Evolutionary conservation across 2,888 invertebrate genomes (phyloP), one percentile per base, ranked within the genome.

Genomic region (Oxycera nigricornis): DNA sequence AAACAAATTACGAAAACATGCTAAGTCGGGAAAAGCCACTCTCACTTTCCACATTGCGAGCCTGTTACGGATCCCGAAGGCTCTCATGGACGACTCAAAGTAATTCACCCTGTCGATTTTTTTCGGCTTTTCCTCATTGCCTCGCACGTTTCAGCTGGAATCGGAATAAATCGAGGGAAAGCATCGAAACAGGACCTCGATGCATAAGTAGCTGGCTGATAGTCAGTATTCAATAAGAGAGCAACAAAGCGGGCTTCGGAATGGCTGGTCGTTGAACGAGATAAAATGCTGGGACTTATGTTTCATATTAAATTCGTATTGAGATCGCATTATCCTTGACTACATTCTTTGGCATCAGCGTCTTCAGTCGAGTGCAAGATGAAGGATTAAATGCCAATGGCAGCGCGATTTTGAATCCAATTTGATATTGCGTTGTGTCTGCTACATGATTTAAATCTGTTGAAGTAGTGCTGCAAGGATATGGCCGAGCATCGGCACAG

Each of bases 1-100:
- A 80, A 80, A 80, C 79, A 80, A 80, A 80, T 80, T 80, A 80
- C 79, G 80, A 80, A 80, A 80, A 79, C 79, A 80, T 80, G 79
- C 79, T 79, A 79, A 79, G 78, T 80, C 78, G 79, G 79, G 78
- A 78, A 79, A 79, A 72, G 74, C 73, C 20, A 73, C 73, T 41
- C 28, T 52, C 46, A 22, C n/a, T 41, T 28, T 24, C 41, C 4
- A 30, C 20, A 35, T 7, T 9, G 62, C 28, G 46, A 41, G 52
- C 46, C 68, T 24, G 24, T 68, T 68, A 50, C 68, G 30, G 20
- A 41, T 28, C 11, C 35, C 17, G 24, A 68, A 68, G 46, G 68
- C 68, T 68, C 50, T 68, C 73, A 73, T 41, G 55, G 39, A 57
- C 39, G 57, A 35, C 28, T 50, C 50, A n/a, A n/a, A n/a, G n/a